phyloP scores from a whole-genome alignment of 2,797 vertebrate species.

The Enteromius argenteus region DNA sequence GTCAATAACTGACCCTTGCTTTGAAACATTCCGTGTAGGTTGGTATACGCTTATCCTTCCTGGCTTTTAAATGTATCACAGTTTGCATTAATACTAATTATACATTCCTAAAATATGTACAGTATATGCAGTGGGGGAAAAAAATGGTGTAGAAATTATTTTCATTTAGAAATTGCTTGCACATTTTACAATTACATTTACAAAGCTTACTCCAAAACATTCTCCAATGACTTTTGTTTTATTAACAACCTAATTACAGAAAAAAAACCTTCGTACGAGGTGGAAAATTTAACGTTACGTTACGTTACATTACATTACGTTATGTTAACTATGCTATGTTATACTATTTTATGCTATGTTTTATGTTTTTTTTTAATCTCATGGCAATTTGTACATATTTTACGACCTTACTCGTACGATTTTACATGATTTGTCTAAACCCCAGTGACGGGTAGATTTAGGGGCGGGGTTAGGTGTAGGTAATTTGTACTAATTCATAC shows the following conservation, averaged over 20 bases:
- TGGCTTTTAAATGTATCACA: background rate
- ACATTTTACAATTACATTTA: background rate
- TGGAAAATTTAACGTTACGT: too few species aligned
- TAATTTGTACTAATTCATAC: too few species aligned
- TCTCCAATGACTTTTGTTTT: background rate
- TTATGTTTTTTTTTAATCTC: too few species aligned
- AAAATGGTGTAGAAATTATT: background rate
- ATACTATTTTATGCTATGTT: too few species aligned
- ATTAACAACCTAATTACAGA: background rate
- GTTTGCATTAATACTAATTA: background rate
- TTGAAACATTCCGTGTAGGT: constrained; percentile 22
- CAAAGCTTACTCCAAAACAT: background rate
- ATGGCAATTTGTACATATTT: too few species aligned
- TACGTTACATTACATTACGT: too few species aligned
- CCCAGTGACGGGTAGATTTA: too few species aligned
- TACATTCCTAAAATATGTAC: background rate
- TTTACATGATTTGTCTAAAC: too few species aligned
- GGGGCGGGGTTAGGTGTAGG: too few species aligned
- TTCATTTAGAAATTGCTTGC: background rate
- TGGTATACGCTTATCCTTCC: constrained; percentile 9
- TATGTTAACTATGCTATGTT: too few species aligned
- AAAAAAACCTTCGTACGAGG: background rate
- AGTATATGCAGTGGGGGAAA: background rate
- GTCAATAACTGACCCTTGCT: constrained; percentile 68
- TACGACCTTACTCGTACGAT: too few species aligned